A percentile compares a stretch with the other conserved stretches of the same genome.
Evolutionary conservation across 2,113 vertebrate genomes (phyloP).

Genomic region (Plectropomus leopardus): DNA sequence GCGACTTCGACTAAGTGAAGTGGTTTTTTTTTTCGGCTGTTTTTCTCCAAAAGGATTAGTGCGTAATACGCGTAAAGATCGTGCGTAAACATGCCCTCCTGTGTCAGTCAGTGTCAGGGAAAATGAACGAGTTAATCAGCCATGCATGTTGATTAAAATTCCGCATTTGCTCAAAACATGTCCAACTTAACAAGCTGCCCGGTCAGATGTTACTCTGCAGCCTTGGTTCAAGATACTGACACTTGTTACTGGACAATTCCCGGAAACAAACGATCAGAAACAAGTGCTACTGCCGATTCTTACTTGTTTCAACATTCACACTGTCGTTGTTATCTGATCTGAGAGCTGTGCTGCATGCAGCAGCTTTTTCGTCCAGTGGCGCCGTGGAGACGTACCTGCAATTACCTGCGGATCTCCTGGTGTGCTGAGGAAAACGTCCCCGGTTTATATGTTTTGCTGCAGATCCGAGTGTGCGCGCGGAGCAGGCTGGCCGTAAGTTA

Average conservation of each 20-base stretch:
- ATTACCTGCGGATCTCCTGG: slow-evolving; percentile 69
- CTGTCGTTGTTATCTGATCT: slow-evolving; percentile 1
- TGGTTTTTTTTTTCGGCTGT: slow-evolving; percentile 75
- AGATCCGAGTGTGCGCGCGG: slow-evolving; percentile 12
- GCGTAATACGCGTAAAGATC: slow-evolving; percentile 77
- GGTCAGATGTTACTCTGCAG: background rate
- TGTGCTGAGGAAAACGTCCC: slow-evolving; percentile 27
- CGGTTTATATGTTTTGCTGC: slow-evolving; percentile 16
- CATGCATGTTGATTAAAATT: slow-evolving; percentile 39
- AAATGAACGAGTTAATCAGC: slow-evolving; percentile 44
- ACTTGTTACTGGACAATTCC: slow-evolving; percentile 47
- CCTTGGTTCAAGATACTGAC: slow-evolving; percentile 12
- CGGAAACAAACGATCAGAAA: slow-evolving; percentile 40
- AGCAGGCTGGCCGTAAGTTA: background rate
- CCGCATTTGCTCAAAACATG: slow-evolving; percentile 8
- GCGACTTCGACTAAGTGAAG: slow-evolving; percentile 72
- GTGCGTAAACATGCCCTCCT: slow-evolving; percentile 73
- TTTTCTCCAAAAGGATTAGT: slow-evolving; percentile 72
- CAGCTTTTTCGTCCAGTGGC: slow-evolving; percentile 24
- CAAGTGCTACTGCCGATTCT: slow-evolving; percentile 13
- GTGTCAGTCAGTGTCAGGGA: slow-evolving; percentile 53
- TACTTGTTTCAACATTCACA: slow-evolving; percentile 15
- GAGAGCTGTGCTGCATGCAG: background rate
- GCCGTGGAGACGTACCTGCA: slow-evolving; percentile 67
- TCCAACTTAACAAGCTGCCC: slow-evolving; percentile 10